Evolutionary conservation across 2,113 vertebrate species (phyloP), one percentile per base, ranked within the genome.

Genomic region (Prionailurus viverrinus): DNA sequence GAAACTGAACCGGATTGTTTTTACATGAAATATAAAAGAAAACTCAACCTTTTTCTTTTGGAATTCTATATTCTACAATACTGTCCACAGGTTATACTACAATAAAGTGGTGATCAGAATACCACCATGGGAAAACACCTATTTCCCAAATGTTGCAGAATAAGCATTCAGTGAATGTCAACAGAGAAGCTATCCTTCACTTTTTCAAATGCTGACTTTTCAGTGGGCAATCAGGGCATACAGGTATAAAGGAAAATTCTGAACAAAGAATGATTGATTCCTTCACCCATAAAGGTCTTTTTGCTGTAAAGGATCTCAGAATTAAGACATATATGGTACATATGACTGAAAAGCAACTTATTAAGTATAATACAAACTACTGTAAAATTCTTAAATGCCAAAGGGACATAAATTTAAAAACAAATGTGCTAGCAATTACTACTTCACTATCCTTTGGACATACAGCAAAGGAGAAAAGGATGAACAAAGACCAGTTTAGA

Each of bases 341-440:
- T 36, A 41, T 13, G 63, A 58, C 25, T 92, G 61, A 76, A n/a
- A 87, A 91, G 36, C 45, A 91, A 66, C 41, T 91, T 73, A 68
- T 14, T 80, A 48, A 86, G 51, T 69, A 61, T 66, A 74, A 85
- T 55, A 91, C 10, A 61, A 95, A n/a, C 21, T 55, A 78, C 9
- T 78, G 14, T 58, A 66, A 95, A 87, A 87, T 71, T 66, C 41
- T 93, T 89, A 86, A 82, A 82, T 78, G 48, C 33, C 91, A 94
- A 90, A 66, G 45, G 79, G 41, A 80, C 31, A 95, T 45, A 89
- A 66, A 71, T 61, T 92, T 95, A 27, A 84, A 83, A 93, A 45
- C 58, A 79, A 79, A 61, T 61, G 12, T 82, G 19, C 6, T 58
- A 41, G 66, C 39, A 95, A 41, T 25, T 91, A 82, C 25, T 78